Conservation (phyloP, 1,140 invertebrate species). For the Brachionus sp. region DNA sequence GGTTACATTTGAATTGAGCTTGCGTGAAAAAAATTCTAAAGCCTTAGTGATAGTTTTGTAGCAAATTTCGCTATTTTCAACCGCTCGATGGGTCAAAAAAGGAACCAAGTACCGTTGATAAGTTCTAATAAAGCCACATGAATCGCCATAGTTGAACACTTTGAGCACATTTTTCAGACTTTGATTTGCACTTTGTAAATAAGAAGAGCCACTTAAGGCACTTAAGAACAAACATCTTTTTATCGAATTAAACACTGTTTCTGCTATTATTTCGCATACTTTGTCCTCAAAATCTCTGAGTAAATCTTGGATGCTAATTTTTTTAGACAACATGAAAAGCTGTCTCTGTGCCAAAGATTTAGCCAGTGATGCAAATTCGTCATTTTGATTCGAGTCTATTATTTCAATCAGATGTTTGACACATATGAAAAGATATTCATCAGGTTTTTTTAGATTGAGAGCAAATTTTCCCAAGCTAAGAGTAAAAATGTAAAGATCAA, state of each 20-base stretch:
- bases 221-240: not conserved
- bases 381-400: constrained; percentile 23
- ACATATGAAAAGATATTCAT: constrained; percentile 31
- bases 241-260: constrained; percentile 27
- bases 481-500: constrained; percentile 23
- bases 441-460: not conserved
- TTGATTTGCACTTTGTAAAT: constrained; percentile 39
- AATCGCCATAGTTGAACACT: constrained; percentile 32
- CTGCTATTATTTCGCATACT: constrained; percentile 42
- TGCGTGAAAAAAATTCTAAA: constrained; percentile 36
- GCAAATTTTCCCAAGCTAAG: constrained; percentile 13
- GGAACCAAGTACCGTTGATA: constrained; percentile 40
- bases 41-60: constrained; percentile 16
- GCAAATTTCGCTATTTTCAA: not conserved
- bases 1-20: constrained; percentile 17
- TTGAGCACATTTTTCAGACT: constrained; percentile 31
- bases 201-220: not conserved
- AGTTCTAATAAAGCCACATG: not conserved
- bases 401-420: constrained; percentile 41
- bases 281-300: constrained; percentile 41
- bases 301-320: constrained; percentile 26
- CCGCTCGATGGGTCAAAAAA: constrained; percentile 2
- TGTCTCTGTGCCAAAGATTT: constrained; percentile 35
- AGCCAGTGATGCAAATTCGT: constrained; percentile 15
- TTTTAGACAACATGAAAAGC: constrained; percentile 35